Base-by-base conservation (phyloP, 2,888 invertebrate species). In the Rhamnusium bicolor region DNA sequence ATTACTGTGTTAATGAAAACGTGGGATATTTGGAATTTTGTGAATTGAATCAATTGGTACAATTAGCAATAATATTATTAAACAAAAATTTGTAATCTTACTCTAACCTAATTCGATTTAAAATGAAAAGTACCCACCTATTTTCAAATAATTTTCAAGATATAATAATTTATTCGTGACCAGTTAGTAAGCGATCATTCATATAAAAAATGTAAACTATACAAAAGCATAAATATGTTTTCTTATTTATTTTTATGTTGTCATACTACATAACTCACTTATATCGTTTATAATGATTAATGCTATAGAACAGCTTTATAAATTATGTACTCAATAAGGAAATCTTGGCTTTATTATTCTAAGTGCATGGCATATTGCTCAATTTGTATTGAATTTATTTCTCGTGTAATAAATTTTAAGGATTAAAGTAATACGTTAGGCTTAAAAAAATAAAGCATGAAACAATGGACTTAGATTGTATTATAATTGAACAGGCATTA, bases 311-410 rank as follows among this genome's bases (percentile, higher is more conserved):
- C 16, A 58, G 24, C 21, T 68, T 68, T 58, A 51, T 47, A 58
- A n/a, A 24, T 27, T 67, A n/a, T 65, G 10, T 51, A 18, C 51
- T 29, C 51, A 18, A 49, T 65, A 65, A 65, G 65, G 51, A 65
- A 51, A 49, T 51, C 47, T 24, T 62, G 24, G 49, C 51, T 32
- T 49, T 65, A 29, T 51, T 65, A 62, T 62, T 62, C 47, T 21
- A 12, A 47, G 19, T 1, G 47, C 47, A 47, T 32, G n/a, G 32
- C 12, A 18, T 58, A 29, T 58, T 58, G 29, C 21, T 19, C 54
- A 54, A 54, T 54, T 54, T n/a, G 54, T 54, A 54, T n/a, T 1
- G 14, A 40, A 12, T 40, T n/a, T n/a, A n/a, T n/a, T n/a, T n/a
- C 12, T 32, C 12, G 32, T 32, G 32, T 12, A 10, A 32, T 32